A percentile compares a stretch with the other conserved stretches of the same genome.
phyloP scores from a whole-genome alignment of 1,140 invertebrate species.

The Zelostemma sp. region DNA sequence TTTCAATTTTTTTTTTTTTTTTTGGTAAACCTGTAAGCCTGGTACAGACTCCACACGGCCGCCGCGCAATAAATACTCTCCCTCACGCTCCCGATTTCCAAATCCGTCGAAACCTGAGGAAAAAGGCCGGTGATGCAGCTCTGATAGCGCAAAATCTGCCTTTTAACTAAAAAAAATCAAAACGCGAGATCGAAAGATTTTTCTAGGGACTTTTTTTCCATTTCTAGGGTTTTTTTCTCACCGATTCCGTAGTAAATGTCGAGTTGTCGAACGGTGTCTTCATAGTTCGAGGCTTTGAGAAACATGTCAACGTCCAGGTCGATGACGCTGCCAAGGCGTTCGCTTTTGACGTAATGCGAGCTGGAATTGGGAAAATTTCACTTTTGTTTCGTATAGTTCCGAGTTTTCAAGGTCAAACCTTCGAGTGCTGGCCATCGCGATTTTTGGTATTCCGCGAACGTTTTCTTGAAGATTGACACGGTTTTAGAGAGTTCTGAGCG shows the following conservation, averaged over 20 bases:
- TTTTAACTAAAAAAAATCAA: constrained; percentile 71
- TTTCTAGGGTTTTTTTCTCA: no score
- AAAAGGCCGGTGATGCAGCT: constrained; percentile 96
- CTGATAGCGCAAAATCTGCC: constrained; percentile 92
- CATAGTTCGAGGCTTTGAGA: constrained; percentile 87
- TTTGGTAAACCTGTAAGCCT: constrained; percentile 95
- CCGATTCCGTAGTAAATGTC: constrained; percentile 95
- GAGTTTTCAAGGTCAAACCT: no score
- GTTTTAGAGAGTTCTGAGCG: no score
- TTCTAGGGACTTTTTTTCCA: neutral
- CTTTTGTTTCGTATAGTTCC: no score
- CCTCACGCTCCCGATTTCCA: constrained; percentile 85
- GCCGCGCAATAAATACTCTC: constrained; percentile 98
- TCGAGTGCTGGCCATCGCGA: no score
- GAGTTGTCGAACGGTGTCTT: constrained; percentile 88
- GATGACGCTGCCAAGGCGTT: constrained; percentile 70
- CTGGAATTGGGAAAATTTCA: no score
- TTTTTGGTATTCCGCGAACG: no score
- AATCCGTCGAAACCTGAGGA: constrained; percentile 87
- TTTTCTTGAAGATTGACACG: no score
- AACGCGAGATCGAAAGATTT: neutral
- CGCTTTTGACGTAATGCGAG: no score
- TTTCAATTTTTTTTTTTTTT: no score
- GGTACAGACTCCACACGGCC: constrained; percentile 95
- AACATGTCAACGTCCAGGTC: constrained; percentile 82